Evolutionary conservation across 1,140 invertebrate species (phyloP).

Genomic region (Zophobas atratus): DNA sequence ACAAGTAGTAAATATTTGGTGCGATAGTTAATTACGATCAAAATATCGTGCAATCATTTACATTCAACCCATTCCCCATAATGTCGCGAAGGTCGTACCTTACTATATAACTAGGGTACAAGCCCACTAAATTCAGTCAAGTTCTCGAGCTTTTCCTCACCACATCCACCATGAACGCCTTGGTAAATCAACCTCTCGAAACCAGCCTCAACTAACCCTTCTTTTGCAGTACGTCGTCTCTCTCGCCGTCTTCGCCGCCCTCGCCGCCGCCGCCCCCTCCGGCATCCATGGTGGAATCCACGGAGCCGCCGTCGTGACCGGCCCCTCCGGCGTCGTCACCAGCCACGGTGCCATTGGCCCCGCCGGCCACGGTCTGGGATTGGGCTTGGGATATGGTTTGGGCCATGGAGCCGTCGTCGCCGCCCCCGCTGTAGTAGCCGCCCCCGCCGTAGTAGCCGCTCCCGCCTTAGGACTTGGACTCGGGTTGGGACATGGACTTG

Average conservation of each 20-base stretch:
- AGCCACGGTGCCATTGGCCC: conserved; percentile 39
- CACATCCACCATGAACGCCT: conserved; percentile 53
- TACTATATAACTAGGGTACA: conserved; percentile 49
- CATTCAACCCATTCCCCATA: conserved; percentile 5
- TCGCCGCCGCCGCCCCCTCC: conserved; percentile 51
- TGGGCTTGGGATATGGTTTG: conserved; percentile 18
- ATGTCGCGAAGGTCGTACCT: conserved; percentile 38
- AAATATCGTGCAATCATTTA: not conserved
- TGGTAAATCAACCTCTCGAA: conserved; percentile 50
- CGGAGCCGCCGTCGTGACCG: conserved; percentile 4
- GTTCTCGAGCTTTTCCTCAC: conserved; percentile 45
- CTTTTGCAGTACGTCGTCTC: conserved; percentile 51
- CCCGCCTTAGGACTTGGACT: conserved; percentile 31
- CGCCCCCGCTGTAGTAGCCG: not conserved
- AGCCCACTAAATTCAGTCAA: conserved; percentile 49
- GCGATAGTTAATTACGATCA: not conserved
- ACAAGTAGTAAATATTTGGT: too few relatives aligned
- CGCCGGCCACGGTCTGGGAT: conserved; percentile 29
- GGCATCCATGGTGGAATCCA: conserved; percentile 16
- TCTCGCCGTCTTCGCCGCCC: conserved; percentile 52
- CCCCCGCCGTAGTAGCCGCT: conserved; percentile 22
- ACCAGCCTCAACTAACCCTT: not conserved
- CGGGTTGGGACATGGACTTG: conserved; percentile 40
- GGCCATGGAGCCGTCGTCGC: conserved; percentile 45
- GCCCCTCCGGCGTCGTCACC: conserved; percentile 27